Evolutionary conservation across 2,113 vertebrate genomes (phyloP).

Genomic region (Australoheros scitulus): DNA sequence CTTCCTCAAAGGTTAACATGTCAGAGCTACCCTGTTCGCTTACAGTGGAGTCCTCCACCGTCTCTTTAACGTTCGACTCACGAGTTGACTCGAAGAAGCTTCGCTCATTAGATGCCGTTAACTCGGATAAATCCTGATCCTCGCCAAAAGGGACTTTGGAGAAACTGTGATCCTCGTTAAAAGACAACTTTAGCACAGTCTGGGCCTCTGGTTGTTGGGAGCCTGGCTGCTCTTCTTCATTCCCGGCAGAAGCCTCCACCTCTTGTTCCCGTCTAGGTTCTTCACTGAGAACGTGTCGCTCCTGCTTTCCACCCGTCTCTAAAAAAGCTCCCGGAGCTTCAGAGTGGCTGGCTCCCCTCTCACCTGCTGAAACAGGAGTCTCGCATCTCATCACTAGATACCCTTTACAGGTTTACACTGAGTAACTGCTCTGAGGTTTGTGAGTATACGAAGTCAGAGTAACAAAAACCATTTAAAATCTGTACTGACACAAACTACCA

Average conservation of each 20-base stretch:
- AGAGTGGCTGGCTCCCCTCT: slow-evolving; percentile 1
- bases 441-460: not conserved
- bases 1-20: slow-evolving; percentile 18
- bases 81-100: slow-evolving; percentile 8
- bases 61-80: not conserved
- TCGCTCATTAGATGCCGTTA: not conserved
- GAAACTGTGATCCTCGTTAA: slow-evolving; percentile 37
- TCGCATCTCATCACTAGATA: slow-evolving; percentile 19
- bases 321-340: not conserved
- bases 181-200: slow-evolving; percentile 37
- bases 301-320: not conserved
- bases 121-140: not conserved
- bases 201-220: not conserved
- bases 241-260: not conserved
- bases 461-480: not conserved
- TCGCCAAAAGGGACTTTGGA: not conserved
- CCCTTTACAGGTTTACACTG: accelerated
- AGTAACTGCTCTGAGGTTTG: not conserved
- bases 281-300: not conserved
- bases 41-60: not conserved
- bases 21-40: not conserved
- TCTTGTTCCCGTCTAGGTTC: not conserved
- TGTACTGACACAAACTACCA: accelerated
- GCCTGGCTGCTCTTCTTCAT: not conserved
- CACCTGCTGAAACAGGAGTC: slow-evolving; percentile 46